Evolutionary conservation across 1,140 invertebrate species (phyloP), one percentile per base, ranked within the genome.

Genomic region (Tenebrio molitor): DNA sequence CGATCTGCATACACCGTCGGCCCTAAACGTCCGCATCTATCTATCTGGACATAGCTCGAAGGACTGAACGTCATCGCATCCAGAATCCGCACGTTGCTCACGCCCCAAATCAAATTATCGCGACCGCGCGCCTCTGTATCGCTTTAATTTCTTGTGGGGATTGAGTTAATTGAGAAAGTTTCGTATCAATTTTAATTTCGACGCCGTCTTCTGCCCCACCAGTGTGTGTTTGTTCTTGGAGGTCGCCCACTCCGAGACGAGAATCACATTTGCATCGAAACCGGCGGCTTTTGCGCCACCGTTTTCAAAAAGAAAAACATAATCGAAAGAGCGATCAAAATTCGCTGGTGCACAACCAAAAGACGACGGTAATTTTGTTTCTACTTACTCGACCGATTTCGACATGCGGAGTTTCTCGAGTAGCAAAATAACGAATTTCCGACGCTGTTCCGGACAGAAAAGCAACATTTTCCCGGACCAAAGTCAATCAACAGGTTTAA

Each of bases 111-210:
- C 41, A 62, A 75, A 75, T 75, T 73, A 75, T 75, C 74, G 34
- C 58, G 66, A 64, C 69, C 46, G 44, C 65, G 63, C 23, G 25
- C 64, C 25, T 16, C 53, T 46, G 50, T 76, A 74, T 76, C 72
- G 42, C 25, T 71, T 71, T 76, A 76, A 76, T 76, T 76, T 76
- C 74, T 76, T 76, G 72, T 74, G 74, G 74, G 74, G 72, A 76
- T 76, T 76, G 58, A 46, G 50, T 74, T 76, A 74, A 76, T 76
- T 76, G 74, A 44, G 63, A 76, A 76, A 76, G 74, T 76, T 76
- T 69, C 50, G 62, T 58, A 58, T 70, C 71, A 71, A 74, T 76
- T 76, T 76, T 74, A 74, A 73, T 76, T 71, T 46, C 23, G 63
- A 41, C 16, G 15, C 14, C 14, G 10, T 12, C 33, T 66, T 66